A percentile compares a stretch with the other conserved stretches of the same genome.
phyloP scores from a whole-genome alignment of 2,888 invertebrate genomes.

The Teinopalpus imperialis region DNA sequence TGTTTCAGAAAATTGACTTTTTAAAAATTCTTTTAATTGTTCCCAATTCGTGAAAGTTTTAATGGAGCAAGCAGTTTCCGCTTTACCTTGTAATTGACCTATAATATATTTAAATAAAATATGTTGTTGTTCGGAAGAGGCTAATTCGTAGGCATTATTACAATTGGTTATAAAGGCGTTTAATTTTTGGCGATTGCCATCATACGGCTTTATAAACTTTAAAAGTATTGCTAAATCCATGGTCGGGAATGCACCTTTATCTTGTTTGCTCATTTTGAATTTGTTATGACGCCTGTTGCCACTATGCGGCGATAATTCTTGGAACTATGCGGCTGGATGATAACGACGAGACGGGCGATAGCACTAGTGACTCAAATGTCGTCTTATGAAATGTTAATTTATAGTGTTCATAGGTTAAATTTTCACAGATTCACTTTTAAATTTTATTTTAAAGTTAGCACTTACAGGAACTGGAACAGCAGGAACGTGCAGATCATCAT shows the following conservation, averaged over 20 bases:
- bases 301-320: not conserved
- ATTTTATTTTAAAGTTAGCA: not conserved
- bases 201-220: not conserved
- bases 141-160: not conserved
- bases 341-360: conserved; percentile 2
- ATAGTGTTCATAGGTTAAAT: not conserved
- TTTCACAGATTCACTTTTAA: not conserved
- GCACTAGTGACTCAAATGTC: not conserved
- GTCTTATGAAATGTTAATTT: not conserved
- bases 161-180: conserved; percentile 1
- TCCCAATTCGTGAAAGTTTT: conserved; percentile 27
- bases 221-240: not conserved
- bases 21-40: conserved; percentile 28
- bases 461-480: not conserved
- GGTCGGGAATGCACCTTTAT: not conserved
- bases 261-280: not conserved
- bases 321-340: not conserved
- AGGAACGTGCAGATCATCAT: not conserved
- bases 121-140: too few species aligned
- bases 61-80: conserved; percentile 24
- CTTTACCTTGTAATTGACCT: conserved; percentile 5
- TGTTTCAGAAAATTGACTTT: conserved; percentile 28
- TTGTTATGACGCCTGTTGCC: not conserved
- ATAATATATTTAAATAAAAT: conserved; percentile 7
- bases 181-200: not conserved